These are phyloP conservation scores for Thymelicus lineola DNA, from an alignment of 2,888 invertebrate species.

Conservation along the genomic window DNA sequence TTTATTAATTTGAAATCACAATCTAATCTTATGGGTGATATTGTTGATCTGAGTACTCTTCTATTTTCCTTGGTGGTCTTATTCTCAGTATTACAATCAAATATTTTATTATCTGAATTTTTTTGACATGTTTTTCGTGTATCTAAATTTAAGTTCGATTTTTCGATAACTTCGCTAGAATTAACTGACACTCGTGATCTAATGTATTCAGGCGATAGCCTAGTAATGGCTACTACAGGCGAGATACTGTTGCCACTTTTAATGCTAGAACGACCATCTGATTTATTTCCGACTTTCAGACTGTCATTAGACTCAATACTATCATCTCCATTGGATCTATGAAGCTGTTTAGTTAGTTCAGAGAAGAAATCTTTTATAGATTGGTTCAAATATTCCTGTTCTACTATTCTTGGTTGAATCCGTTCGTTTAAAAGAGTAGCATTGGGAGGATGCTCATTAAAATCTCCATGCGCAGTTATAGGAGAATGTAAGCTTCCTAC, in stretches of 20 bases:
- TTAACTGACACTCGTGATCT: neutral
- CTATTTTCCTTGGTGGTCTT: constrained; percentile 4
- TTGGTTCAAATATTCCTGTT: constrained; percentile 54
- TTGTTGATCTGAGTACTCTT: constrained; percentile 46
- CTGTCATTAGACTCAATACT: neutral
- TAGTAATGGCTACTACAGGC: constrained; percentile 40
- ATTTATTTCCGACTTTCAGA: neutral
- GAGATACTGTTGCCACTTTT: constrained; percentile 22
- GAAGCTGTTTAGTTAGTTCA: constrained; percentile 54
- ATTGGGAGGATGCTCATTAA: constrained; percentile 61
- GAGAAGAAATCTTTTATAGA: constrained; percentile 58
- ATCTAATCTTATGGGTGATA: constrained; percentile 62
- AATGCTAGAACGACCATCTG: neutral
- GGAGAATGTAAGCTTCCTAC: constrained; percentile 51
- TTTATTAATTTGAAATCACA: constrained; percentile 45
- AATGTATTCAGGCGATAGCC: constrained; percentile 44
- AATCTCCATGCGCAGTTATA: constrained; percentile 66
- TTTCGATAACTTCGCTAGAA: neutral
- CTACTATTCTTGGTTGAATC: constrained; percentile 56
- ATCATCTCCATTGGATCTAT: constrained; percentile 28
- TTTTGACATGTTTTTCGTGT: constrained; percentile 8
- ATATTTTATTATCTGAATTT: constrained; percentile 15
- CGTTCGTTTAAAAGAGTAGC: constrained; percentile 49
- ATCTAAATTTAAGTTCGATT: neutral
- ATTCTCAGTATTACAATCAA: neutral